Evolutionary conservation across 2,113 vertebrate genomes (phyloP), one percentile per base, ranked within the genome.

Genomic region (Ammodytes dubius): DNA sequence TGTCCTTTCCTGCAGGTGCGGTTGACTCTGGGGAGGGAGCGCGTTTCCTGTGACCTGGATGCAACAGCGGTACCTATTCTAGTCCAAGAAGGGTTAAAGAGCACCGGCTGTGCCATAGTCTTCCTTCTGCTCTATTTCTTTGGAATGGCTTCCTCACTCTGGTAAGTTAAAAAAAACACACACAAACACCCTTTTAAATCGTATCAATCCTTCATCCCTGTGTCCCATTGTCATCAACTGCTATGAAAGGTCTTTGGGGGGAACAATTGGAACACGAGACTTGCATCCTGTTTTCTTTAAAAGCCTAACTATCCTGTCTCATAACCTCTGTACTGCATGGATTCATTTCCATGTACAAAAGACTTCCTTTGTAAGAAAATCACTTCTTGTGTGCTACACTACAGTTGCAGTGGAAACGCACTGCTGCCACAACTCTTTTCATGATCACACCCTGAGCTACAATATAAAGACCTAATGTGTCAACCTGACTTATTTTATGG

Each of bases 71-170:
- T 98, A 79, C 98, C 99, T 17, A 96, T 99, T 89, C 95, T 99
- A 74, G 97, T 99, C 82, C 97, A 99, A 94, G 99, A 99, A 94
- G 99, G 99, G 72, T 95, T 99, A 88, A 99, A 99, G 95, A 99
- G 98, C 95, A 99, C 99, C 42, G 97, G 99, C 92, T 99, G 99
- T 89, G 98, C 99, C 83, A 99, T 99, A 74, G 99, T 99, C 94
- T 99, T 99, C 94, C 96, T 99, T 88, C 96, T 99, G 82, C 97
- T 99, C 94, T 99, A 99, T 92, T 99, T 99, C 95, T 99, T 99
- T 43, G 98, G 99, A 91, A 99, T 99, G 99, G 98, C 99, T 64
- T 99, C 98, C 94, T 99, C 99, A 84, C 97, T 99, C 91, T 99
- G 99, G 99, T 99, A 45, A 57, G 92, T 85, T 68, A 27, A 67